phyloP scores from a whole-genome alignment of 35 echinoderm and acorn worm genomes.

The Heliocidaris erythrogramma region DNA sequence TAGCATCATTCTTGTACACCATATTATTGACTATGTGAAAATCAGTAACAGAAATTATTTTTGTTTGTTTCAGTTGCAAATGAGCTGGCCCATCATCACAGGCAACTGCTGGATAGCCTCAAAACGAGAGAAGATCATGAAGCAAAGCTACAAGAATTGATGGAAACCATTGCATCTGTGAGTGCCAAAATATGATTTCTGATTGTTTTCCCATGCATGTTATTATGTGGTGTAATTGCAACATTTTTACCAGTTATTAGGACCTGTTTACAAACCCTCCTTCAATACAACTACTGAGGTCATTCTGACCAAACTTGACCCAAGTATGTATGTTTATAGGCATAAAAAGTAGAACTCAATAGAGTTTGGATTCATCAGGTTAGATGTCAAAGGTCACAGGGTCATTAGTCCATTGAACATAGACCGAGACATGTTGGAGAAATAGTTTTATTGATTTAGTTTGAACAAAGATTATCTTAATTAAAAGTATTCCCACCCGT shows the following conservation, averaged over 20 bases:
- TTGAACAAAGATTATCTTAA: too few relatives aligned
- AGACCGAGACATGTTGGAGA: too few relatives aligned
- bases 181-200: not conserved
- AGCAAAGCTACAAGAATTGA: not conserved
- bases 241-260: not conserved
- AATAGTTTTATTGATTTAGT: too few relatives aligned
- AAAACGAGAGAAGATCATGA: conserved; percentile 28
- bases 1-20: too few relatives aligned
- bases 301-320: too few relatives aligned
- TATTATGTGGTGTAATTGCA: not conserved
- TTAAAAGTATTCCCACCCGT: too few relatives aligned
- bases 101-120: not conserved
- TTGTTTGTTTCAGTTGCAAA: not conserved
- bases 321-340: too few relatives aligned
- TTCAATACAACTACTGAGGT: not conserved
- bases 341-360: too few relatives aligned
- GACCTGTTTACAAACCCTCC: not conserved
- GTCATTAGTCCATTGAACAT: too few relatives aligned
- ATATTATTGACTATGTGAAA: too few relatives aligned
- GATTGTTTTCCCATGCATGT: not conserved
- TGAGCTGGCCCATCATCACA: conserved; percentile 16
- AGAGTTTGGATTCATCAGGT: too few relatives aligned
- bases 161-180: conserved; percentile 12
- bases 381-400: too few relatives aligned
- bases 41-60: not conserved